Conservation (phyloP, 2,113 vertebrate species). For the Tonatia bakeri region DNA sequence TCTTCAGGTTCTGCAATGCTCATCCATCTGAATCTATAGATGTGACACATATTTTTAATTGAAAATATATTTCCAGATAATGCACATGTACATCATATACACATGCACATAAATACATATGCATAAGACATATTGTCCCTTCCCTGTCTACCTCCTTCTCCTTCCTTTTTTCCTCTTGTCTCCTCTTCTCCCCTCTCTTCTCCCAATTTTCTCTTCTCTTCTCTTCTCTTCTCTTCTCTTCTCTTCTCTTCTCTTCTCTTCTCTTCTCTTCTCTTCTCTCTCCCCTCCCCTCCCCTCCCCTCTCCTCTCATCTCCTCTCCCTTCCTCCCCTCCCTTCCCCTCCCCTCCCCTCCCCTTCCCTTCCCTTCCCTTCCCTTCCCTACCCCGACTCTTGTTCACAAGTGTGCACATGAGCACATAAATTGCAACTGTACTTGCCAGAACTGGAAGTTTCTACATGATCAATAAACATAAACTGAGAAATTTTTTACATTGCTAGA, state of each 20-base stretch:
- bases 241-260: too few species aligned
- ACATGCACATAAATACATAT: background rate
- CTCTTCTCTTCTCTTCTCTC: too few species aligned
- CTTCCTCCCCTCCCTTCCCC: too few species aligned
- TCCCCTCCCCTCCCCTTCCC: too few species aligned
- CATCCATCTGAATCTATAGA: background rate
- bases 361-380: too few species aligned
- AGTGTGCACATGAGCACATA: background rate
- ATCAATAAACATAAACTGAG: background rate
- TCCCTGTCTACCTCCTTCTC: background rate
- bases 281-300: fast-evolving
- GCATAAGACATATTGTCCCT: background rate
- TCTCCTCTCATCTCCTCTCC: background rate
- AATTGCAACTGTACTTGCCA: background rate
- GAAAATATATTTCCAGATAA: background rate
- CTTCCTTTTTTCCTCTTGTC: fast-evolving
- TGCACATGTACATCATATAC: background rate
- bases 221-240: background rate
- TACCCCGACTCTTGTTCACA: background rate
- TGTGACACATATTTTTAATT: background rate
- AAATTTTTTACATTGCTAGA: background rate
- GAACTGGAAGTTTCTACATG: background rate
- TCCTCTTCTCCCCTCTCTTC: background rate
- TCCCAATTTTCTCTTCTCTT: background rate
- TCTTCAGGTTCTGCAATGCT: background rate